Evolutionary conservation across 2,888 invertebrate genomes (phyloP), one percentile per base, ranked within the genome.

Genomic region (Candidula unifasciata): DNA sequence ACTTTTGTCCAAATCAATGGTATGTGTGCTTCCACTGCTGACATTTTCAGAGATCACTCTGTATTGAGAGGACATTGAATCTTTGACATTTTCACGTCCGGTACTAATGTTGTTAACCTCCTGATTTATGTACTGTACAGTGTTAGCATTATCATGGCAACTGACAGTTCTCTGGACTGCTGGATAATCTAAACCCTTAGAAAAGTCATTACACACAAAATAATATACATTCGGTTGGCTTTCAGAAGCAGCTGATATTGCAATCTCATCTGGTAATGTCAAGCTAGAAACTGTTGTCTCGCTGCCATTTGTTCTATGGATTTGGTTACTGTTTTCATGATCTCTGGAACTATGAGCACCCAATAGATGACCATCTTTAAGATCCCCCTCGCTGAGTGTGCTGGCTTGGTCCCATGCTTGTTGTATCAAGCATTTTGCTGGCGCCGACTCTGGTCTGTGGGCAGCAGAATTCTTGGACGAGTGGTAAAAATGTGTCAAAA

Each of bases 341-440:
- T 27, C 2, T 24, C 60, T 21, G 44, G n/a, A 44, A 60, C 0
- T 13, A 21, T n/a, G 69, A 30, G 30, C 30, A 30, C 27, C 33
- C 8, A 27, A 27, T 3, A 27, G 30, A 27, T 30, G n/a, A 69
- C 30, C 5, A 16, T 30, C 66, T 64, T 0, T 1, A 0, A 8
- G 24, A 1, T 3, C 44, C 27, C 44, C 10, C 3, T 66, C 44
- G 27, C n/a, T 73, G 73, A 44, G 1, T 3, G 13, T 16, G 24
- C 54, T 18, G 2, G 82, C 76, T 52, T 76, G 44, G 24, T 76
- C 66, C 82, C 82, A 82, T 3, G 82, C 82, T n/a, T 76, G 82
- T 27, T 74, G 69, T 73, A 82, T 74, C 30, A 82, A 37, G 54
- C 35, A 35, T 24, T n/a, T 35, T 37, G 60, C 27, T 73, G 81